Evolutionary conservation across 1,140 invertebrate species (phyloP).

Genomic region (Neelides sp.): DNA sequence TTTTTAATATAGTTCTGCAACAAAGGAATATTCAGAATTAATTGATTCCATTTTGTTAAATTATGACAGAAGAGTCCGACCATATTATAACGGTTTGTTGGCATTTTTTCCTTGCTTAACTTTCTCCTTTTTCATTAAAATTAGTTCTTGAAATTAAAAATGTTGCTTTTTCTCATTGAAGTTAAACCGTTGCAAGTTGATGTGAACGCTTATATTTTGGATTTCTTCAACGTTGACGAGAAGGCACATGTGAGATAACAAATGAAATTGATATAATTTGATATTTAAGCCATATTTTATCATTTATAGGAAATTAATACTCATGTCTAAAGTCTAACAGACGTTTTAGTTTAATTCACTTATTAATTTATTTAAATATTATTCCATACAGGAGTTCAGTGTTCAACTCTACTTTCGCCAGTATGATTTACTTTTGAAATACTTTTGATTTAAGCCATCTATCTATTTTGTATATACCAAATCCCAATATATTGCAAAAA

Average conservation of each 20-base stretch:
- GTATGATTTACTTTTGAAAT: too few species aligned
- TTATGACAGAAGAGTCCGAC: slow-evolving; percentile 94
- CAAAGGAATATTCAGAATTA: too few species aligned
- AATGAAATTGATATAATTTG: background rate
- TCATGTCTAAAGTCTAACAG: background rate
- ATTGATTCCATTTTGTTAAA: too few species aligned
- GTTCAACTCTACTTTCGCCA: slow-evolving; percentile 12
- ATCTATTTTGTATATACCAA: too few species aligned
- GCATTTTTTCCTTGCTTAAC: too few species aligned
- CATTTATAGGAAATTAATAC: background rate
- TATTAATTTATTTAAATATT: too few species aligned
- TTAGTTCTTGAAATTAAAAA: background rate
- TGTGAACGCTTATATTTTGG: slow-evolving; percentile 9
- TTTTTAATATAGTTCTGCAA: too few species aligned
- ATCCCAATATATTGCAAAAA: too few species aligned
- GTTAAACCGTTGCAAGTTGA: background rate
- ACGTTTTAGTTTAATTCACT: background rate
- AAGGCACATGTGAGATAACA: slow-evolving; percentile 4
- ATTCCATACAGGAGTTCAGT: slow-evolving; percentile 18
- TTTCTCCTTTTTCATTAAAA: too few species aligned
- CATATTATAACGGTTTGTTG: slow-evolving; percentile 87
- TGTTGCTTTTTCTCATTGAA: background rate
- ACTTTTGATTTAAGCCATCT: too few species aligned
- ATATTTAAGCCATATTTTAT: background rate
- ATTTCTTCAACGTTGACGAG: slow-evolving; percentile 13